Evolutionary conservation across 1,140 invertebrate species (phyloP), one percentile per base, ranked within the genome.

Genomic region (Caenorhabditis tropicalis): DNA sequence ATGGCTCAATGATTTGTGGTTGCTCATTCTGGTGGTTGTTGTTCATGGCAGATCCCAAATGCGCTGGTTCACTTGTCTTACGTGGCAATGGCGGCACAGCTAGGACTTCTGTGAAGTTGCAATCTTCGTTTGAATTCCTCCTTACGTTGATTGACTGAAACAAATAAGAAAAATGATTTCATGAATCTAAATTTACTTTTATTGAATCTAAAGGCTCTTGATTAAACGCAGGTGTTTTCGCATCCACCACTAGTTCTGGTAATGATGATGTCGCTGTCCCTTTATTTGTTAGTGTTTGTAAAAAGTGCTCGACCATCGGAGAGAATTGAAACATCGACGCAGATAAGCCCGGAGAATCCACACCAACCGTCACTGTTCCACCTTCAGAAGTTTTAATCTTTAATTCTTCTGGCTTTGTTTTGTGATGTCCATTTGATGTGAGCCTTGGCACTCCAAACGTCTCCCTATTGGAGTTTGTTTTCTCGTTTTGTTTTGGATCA

Each of bases 291-390:
- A 87, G 60, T 21, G 81, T 65, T 60, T 82, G 79, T 33, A 87
- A 49, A 53, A 86, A 87, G 39, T 87, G 86, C 48, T 91, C 90
- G 7, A 91, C 90, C 53, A 91, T 86, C 3, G 90, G 90, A 9
- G 90, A 91, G 60, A 91, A 91, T 79, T 89, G 89, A 74, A 91
- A 91, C 43, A 89, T 85, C 39, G 89, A 84, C 16, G 90, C 86
- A 53, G 86, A 85, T 51, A 90, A 82, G 21, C 89, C 89, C 87
- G 83, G 51, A 12, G 36, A 43, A 74, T 43, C 65, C n/a, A 74
- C 36, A 24, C 33, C n/a, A 53, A 9, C 27, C 21, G 16, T 19
- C 39, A 46, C 19, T n/a, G 43, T 43, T 21, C 12, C 12, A 43
- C 2, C 29, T 16, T 12, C 4, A 24, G 49, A 15, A 2, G 39